Evolutionary conservation across 2,113 vertebrate genomes (phyloP).

Genomic region (Hippocampus guttulatus): DNA sequence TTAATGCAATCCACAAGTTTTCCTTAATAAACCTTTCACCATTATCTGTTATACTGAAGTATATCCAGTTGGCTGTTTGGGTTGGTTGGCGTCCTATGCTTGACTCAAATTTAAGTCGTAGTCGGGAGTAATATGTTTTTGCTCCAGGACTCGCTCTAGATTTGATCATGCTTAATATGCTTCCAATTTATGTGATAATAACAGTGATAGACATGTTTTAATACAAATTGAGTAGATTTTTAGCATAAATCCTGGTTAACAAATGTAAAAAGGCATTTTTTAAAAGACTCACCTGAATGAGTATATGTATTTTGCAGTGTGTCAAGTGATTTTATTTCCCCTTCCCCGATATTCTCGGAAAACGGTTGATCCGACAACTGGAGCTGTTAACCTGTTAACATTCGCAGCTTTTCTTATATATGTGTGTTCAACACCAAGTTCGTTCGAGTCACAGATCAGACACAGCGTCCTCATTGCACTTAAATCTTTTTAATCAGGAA

Average conservation of each 20-base stretch:
- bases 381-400: background rate
- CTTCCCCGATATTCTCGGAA: background rate
- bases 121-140: background rate
- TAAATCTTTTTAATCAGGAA: conserved; percentile 93
- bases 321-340: background rate
- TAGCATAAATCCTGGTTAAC: background rate
- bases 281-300: too few relatives aligned
- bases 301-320: too few relatives aligned
- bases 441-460: conserved; percentile 54
- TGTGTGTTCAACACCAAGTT: background rate
- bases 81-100: conserved; percentile 9
- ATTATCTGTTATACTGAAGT: conserved; percentile 18
- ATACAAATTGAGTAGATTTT: background rate
- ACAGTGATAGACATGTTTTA: background rate
- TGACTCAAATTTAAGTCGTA: background rate
- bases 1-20: conserved; percentile 12
- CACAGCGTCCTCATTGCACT: conserved; percentile 66
- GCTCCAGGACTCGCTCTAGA: background rate
- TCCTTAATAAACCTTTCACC: conserved; percentile 39
- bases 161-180: background rate
- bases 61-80: conserved; percentile 19
- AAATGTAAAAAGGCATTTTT: too few relatives aligned
- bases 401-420: background rate
- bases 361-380: background rate
- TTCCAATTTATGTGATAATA: background rate